These are phyloP conservation scores for Sminthurides aquaticus DNA, from an alignment of 2,888 invertebrate species.

Conservation along the genomic window DNA sequence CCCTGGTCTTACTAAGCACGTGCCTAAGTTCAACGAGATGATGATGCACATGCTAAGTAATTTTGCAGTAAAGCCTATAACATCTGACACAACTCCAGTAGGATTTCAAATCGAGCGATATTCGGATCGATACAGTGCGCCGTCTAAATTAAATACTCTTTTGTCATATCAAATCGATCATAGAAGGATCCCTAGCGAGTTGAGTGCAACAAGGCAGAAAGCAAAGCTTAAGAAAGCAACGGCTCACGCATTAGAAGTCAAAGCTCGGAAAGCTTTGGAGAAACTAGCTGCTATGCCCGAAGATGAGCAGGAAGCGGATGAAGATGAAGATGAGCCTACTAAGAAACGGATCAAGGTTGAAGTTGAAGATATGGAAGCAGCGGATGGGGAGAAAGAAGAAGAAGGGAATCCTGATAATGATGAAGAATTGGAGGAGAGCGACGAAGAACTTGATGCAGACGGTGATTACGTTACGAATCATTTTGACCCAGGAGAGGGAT, in stretches of 20 bases:
- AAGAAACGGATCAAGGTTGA: constrained; percentile 40
- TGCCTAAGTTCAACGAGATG: constrained; percentile 25
- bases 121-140: constrained; percentile 48
- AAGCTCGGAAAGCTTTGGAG: constrained; percentile 23
- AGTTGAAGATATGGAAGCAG: constrained; percentile 38
- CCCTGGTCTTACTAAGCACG: constrained; percentile 9
- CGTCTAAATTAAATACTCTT: constrained; percentile 35
- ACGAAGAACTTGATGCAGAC: constrained; percentile 52
- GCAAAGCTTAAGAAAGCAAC: background rate
- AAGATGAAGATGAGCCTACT: constrained; percentile 17
- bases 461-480: constrained; percentile 44
- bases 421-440: constrained; percentile 49
- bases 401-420: constrained; percentile 28
- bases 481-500: constrained; percentile 51
- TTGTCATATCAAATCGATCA: constrained; percentile 17
- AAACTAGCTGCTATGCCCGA: constrained; percentile 33
- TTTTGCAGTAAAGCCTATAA: constrained; percentile 17
- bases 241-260: constrained; percentile 5
- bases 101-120: constrained; percentile 46
- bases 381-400: constrained; percentile 43
- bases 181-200: constrained; percentile 17
- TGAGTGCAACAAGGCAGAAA: background rate
- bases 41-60: constrained; percentile 31
- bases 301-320: constrained; percentile 35
- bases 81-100: constrained; percentile 4